Conservation (phyloP, 2,797 vertebrate genomes). For the Varecia variegata region DNA sequence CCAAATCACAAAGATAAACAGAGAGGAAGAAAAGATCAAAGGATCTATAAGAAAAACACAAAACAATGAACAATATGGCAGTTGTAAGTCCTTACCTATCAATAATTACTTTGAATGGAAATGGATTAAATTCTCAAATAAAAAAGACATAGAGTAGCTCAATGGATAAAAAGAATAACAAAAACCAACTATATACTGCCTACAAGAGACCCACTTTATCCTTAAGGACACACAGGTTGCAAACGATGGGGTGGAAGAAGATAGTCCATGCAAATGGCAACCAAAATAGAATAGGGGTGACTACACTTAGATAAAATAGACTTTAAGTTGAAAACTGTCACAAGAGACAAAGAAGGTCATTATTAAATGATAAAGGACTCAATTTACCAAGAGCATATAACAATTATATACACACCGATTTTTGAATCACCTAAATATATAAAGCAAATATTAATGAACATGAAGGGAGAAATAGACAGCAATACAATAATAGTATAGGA, state of each 20-base stretch:
- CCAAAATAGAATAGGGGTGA: neutral
- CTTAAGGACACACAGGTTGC: neutral
- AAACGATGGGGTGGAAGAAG: neutral
- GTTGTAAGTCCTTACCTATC: neutral
- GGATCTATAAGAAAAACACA: neutral
- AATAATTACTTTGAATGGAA: neutral
- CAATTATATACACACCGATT: neutral
- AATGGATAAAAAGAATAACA: neutral
- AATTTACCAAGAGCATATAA: neutral
- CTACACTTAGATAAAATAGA: neutral
- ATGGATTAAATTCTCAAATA: neutral
- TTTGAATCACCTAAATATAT: neutral
- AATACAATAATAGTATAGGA: neutral
- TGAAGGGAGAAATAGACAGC: neutral
- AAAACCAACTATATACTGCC: neutral
- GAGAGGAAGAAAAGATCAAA: neutral
- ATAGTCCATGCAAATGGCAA: neutral
- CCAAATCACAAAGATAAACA: neutral
- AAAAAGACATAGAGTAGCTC: neutral
- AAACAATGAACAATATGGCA: neutral
- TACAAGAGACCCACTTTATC: neutral
- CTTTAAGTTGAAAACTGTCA: neutral
- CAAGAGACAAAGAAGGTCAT: neutral
- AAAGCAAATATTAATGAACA: neutral
- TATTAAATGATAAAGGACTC: neutral